Evolutionary conservation across 2,113 vertebrate genomes (phyloP), one percentile per base, ranked within the genome.

Genomic region (Ariopsis seemanni): DNA sequence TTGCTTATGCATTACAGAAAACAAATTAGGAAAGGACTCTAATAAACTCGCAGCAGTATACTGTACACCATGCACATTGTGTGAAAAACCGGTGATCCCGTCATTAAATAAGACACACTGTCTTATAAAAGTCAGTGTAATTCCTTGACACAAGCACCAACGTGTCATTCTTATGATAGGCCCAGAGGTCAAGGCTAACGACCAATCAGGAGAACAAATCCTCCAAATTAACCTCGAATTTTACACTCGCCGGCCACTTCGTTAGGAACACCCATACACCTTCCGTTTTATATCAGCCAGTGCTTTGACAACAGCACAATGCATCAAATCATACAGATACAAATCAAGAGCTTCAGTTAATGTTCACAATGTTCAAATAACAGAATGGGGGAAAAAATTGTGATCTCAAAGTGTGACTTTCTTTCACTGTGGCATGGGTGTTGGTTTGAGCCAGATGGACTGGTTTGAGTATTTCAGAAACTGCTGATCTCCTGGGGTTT

Each of bases 1-100:
- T 86, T 92, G 94, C 91, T 93, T 92, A 92, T 92, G 92, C 92
- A 69, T 93, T 91, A 91, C 93, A 34, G 89, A 88, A 91, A 93
- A 91, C 91, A 92, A 87, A 87, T 91, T 79, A 78, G 63, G 25
- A 65, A 82, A 22, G 48, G 78, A 50, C 72, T 57, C 27, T 77
- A 78, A 84, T 78, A 83, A 88, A 84, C 86, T 18, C 18, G 2
- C 53, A 18, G 78, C 30, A 1, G 1, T 52, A 5, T 6, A 75
- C 17, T 75, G 80, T 75, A 87, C 15, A 5, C 7, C 8, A 34
- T 15, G 62, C 15, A 2, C 42, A 65, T 7, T 30, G 12, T 22
- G 20, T 14, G 74, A 42, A 86, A 80, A 69, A 22, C 50, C 48
- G 27, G 2, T n/a, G 62, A 69, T 80, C 77, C 75, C 50, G 5